Evolutionary conservation across 1,140 invertebrate genomes (phyloP), one percentile per base, ranked within the genome.

Genomic region (Callitettix versicolor): DNA sequence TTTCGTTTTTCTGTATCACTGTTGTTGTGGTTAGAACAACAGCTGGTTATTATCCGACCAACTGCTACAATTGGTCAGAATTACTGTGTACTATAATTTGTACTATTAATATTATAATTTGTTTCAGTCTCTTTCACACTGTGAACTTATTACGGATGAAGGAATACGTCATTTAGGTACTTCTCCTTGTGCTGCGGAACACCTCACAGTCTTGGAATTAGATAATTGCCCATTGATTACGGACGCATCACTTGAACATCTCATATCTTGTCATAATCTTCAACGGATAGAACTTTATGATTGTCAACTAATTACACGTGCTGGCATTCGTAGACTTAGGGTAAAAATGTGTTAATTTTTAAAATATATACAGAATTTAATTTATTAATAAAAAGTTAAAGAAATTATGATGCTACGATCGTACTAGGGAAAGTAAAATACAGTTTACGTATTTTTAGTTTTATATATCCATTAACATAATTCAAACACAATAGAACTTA

Each of bases 161-260:
- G 95, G 95, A 20, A 96, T 99, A 62, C 79, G 91, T 55, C 91
- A 97, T 69, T 71, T 99, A 47, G 91, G 93, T 0, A 82, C 86
- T 57, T 92, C 91, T 48, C 84, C 92, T 1, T 95, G 91, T 74
- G 88, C 92, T 12, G 85, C 88, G 0, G 90, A 94, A 71, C 86
- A 91, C 67, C 72, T 95, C 38, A 88, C 88, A 42, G 90, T 98
- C 24, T 75, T 99, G 43, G 96, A 98, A 73, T 76, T 99, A 60
- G 96, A 99, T 73, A 99, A 99, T 73, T 99, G 96, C 74, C 96
- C 96, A 1, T 75, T 97, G 56, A 92, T 99, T 61, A 98, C 95
- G n/a, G 96, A 99, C 73, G 83, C 84, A n/a, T 92, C 95, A 52
- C 74, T 99, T 58, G 94, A 97, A 69, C 91, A 98, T 74, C 79